These are phyloP conservation scores for Drosophila bifasciata DNA, from an alignment of 1,140 invertebrate genomes.

Conservation along the genomic window DNA sequence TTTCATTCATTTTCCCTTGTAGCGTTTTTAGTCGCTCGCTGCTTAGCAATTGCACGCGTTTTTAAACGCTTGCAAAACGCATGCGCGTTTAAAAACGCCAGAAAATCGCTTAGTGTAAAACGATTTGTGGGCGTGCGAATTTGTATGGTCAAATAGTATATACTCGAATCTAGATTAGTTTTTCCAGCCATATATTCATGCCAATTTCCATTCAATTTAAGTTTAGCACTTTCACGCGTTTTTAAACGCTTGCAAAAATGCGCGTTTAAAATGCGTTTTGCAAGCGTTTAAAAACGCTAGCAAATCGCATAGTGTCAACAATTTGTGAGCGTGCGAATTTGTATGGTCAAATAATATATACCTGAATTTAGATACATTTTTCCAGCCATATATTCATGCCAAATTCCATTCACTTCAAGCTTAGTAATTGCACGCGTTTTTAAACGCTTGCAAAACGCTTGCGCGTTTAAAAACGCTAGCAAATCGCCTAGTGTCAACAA, in stretches of 20 bases:
- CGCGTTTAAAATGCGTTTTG: no score
- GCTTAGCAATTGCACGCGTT: conserved; percentile 31
- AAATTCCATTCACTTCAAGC: background rate
- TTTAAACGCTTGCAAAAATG: no score
- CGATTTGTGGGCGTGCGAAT: conserved; percentile 38
- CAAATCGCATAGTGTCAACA: no score
- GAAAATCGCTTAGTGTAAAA: conserved; percentile 22
- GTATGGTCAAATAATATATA: no score
- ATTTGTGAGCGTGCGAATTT: no score
- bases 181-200: conserved; percentile 23
- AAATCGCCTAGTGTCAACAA: conserved; percentile 22
- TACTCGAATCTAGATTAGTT: conserved; percentile 29
- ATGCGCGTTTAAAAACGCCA: conserved; percentile 4
- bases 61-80: conserved; percentile 34
- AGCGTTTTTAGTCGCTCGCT: conserved; percentile 5
- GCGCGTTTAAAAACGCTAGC: conserved; percentile 5
- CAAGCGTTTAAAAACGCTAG: no score
- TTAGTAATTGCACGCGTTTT: conserved; percentile 36
- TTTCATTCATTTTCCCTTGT: background rate
- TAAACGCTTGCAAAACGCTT: conserved; percentile 27
- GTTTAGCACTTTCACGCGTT: no score
- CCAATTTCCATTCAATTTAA: no score
- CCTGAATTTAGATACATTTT: no score
- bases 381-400: no score
- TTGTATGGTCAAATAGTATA: conserved; percentile 36